Conservation (phyloP, 2,113 vertebrate species). For the Pygathrix nemaeus region DNA sequence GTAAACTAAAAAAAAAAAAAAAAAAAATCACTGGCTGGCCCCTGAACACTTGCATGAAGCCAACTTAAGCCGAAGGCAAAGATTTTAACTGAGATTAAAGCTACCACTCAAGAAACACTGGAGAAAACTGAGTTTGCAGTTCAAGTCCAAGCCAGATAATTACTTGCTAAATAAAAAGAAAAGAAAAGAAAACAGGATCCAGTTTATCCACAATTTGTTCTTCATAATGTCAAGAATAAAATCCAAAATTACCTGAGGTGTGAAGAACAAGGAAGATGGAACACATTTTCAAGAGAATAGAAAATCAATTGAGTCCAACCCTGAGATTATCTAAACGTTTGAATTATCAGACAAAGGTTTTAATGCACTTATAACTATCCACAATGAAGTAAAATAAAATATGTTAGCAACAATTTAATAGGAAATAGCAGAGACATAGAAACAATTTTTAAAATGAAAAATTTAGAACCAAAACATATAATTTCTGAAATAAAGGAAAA, state of each 20-base stretch:
- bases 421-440: neutral
- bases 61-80: neutral
- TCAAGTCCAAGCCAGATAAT: neutral
- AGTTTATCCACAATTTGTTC: neutral
- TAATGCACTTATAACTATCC: neutral
- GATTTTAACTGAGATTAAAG: neutral
- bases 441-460: neutral
- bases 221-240: neutral
- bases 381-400: neutral
- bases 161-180: neutral
- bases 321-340: neutral
- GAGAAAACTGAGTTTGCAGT: neutral
- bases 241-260: neutral
- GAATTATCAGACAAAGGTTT: neutral
- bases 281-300: neutral
- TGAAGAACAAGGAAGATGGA: neutral
- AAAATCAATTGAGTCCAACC: neutral
- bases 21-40: neutral
- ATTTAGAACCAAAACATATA: neutral
- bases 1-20: neutral
- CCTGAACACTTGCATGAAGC: neutral
- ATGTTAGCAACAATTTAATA: neutral
- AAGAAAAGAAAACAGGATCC: neutral
- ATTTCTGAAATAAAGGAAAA: neutral
- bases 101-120: neutral